Percentiles rank a stretch among this genome's conserved stretches.
phyloP scores from a whole-genome alignment of 2,797 vertebrate species.

The Cuculus canorus region DNA sequence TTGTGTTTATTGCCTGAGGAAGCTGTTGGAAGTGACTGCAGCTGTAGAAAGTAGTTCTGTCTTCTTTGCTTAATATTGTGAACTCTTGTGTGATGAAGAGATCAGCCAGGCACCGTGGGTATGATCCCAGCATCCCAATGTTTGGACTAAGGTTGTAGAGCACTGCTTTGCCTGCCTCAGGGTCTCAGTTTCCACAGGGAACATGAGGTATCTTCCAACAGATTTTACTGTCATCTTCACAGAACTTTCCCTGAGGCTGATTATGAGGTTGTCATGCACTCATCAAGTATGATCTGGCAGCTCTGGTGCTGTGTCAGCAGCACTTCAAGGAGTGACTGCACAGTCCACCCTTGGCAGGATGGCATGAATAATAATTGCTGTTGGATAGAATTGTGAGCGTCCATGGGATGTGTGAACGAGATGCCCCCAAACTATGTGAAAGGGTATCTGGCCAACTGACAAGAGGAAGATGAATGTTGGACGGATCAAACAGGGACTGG shows the following conservation, averaged over 20 bases:
- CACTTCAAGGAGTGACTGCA: background rate
- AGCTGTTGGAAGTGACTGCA: background rate
- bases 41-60: background rate
- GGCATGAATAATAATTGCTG: background rate
- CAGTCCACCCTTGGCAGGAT: background rate
- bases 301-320: background rate
- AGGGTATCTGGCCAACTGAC: background rate
- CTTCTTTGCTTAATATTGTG: background rate
- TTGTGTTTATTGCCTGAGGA: background rate
- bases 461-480: background rate
- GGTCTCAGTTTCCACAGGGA: background rate
- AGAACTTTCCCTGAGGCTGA: background rate
- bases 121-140: accelerated
- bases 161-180: background rate
- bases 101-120: background rate
- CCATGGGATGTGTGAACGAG: background rate
- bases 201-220: background rate
- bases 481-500: background rate
- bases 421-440: background rate
- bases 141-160: background rate
- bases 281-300: background rate
- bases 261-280: background rate
- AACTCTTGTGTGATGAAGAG: background rate
- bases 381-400: background rate
- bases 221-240: background rate